Evolutionary conservation across 2,113 vertebrate species (phyloP).

Genomic region (Picathartes gymnocephalus): DNA sequence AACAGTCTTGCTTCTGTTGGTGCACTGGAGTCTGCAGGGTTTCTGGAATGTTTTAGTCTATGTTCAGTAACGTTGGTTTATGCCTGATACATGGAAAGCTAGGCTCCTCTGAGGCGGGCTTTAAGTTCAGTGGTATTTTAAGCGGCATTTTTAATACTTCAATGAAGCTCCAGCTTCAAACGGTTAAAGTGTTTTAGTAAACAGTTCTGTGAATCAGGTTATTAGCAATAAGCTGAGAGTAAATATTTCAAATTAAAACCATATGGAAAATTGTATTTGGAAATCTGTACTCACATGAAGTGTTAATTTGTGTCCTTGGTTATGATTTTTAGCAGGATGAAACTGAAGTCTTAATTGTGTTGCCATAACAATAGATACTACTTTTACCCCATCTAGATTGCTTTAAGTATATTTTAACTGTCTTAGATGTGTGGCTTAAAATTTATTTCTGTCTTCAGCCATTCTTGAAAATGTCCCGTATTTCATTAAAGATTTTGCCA

Average conservation of each 20-base stretch:
- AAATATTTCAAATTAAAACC: background rate
- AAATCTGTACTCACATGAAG: background rate
- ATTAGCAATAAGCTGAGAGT: background rate
- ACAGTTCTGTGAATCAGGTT: background rate
- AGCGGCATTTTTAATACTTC: background rate
- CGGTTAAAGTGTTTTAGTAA: background rate
- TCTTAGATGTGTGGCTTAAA: background rate
- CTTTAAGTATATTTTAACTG: background rate
- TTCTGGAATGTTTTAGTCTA: background rate
- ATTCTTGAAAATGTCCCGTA: background rate
- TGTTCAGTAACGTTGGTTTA: background rate
- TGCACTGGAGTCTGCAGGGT: background rate
- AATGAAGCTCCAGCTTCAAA: background rate
- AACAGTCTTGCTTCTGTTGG: background rate
- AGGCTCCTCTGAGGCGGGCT: background rate
- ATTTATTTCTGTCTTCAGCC: background rate
- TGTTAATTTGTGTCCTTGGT: background rate
- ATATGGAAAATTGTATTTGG: background rate
- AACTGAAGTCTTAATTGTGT: background rate
- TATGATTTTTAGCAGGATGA: background rate
- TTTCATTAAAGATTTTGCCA: background rate
- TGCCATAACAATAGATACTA: background rate
- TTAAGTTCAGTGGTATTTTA: background rate
- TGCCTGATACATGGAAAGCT: background rate
- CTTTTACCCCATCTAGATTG: background rate